phyloP scores from a whole-genome alignment of 2,113 vertebrate genomes.

The Macaca mulatta region DNA sequence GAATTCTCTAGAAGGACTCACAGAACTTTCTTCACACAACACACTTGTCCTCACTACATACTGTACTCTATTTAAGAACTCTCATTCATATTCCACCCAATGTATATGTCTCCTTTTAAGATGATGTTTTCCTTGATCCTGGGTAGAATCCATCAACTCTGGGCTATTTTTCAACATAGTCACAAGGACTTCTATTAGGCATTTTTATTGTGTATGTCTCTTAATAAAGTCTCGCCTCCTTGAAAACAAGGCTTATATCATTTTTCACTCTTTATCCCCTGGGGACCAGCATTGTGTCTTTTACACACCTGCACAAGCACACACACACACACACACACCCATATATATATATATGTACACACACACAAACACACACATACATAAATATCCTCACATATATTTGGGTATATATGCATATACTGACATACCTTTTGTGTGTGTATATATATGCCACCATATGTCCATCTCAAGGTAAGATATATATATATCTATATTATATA shows the following conservation, averaged over 20 bases:
- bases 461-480: too few relatives aligned
- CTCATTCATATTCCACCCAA: background rate
- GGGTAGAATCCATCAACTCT: background rate
- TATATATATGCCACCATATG: background rate
- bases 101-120: background rate
- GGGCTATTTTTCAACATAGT: background rate
- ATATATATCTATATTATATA: too few relatives aligned
- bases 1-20: background rate
- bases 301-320: background rate
- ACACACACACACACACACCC: background rate
- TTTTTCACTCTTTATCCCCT: background rate
- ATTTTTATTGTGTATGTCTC: background rate
- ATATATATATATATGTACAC: background rate
- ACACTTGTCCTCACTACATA: fast-evolving
- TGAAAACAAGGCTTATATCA: background rate
- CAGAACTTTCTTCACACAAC: background rate
- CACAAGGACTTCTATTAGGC: background rate
- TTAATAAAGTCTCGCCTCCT: background rate
- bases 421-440: too few relatives aligned
- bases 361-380: too few relatives aligned
- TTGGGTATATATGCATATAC: background rate
- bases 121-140: background rate
- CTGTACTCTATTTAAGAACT: background rate
- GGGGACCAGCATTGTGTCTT: background rate
- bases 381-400: background rate